phyloP scores from a whole-genome alignment of 1,140 invertebrate genomes.

The Drosophila murphyi region DNA sequence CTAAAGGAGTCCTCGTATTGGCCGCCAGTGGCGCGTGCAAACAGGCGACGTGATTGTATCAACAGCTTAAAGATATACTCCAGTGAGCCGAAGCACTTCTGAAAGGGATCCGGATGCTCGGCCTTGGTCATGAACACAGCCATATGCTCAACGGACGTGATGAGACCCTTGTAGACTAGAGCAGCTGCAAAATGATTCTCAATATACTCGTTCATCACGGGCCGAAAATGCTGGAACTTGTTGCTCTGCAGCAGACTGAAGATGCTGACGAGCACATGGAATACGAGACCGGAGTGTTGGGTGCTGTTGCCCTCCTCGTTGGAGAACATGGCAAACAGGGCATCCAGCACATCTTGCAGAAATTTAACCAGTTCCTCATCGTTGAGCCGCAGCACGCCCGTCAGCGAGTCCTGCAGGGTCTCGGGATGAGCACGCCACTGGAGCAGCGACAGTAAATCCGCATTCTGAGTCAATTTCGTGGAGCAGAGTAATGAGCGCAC shows the following conservation, averaged over 20 bases:
- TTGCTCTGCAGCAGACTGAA: conserved; percentile 95
- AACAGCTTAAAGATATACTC: conserved; percentile 98
- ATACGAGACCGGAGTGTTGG: conserved; percentile 88
- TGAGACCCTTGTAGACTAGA: conserved; percentile 95
- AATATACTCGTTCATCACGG: conserved; percentile 98
- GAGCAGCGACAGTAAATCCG: conserved; percentile 93
- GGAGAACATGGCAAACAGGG: conserved; percentile 96
- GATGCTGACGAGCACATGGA: conserved; percentile 93
- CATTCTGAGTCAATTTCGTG: conserved; percentile 97
- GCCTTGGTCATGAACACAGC: conserved; percentile 93
- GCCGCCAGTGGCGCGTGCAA: conserved; percentile 94
- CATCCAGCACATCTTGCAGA: conserved; percentile 97
- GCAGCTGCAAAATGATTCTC: conserved; percentile 97
- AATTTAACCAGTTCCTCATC: conserved; percentile 98
- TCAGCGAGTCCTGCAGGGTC: conserved; percentile 92
- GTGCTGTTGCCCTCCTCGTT: conserved; percentile 96
- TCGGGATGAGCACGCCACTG: conserved; percentile 96
- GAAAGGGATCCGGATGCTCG: conserved; percentile 94
- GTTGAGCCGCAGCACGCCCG: conserved; percentile 90
- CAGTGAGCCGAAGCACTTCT: conserved; percentile 95
- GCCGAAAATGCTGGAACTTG: conserved; percentile 97
- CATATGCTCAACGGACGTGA: conserved; percentile 95
- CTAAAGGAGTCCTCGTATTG: conserved; percentile 94
- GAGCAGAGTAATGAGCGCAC: conserved; percentile 95
- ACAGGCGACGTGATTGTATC: conserved; percentile 95